Conservation (phyloP, 2,888 invertebrate genomes). For the Rhamphomyia laevipes region DNA sequence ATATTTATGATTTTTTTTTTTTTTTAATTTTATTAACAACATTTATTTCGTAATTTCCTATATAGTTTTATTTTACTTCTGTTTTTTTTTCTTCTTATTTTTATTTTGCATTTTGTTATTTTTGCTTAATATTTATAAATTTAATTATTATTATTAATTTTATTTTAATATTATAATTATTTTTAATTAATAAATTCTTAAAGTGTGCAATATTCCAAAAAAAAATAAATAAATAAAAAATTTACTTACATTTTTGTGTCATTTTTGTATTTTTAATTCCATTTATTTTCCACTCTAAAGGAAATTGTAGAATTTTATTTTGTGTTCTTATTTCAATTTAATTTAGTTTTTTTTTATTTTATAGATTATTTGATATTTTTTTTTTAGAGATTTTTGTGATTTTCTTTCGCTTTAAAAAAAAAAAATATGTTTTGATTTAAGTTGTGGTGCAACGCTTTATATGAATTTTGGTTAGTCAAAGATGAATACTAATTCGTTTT, state of each 20-base stretch:
- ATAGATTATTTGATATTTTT: too few species aligned
- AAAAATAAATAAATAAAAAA: slow-evolving; percentile 10
- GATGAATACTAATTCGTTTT: too few species aligned
- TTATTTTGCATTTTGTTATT: too few species aligned
- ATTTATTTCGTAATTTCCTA: too few species aligned
- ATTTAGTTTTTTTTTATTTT: slow-evolving; percentile 7
- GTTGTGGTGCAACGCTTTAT: too few species aligned
- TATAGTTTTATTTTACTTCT: too few species aligned
- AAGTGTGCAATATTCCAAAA: slow-evolving; percentile 11
- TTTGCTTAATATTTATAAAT: slow-evolving; percentile 9
- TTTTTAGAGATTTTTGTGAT: not conserved
- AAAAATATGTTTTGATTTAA: too few species aligned
- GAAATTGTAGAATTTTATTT: slow-evolving; percentile 15
- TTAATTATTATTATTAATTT: slow-evolving; percentile 11
- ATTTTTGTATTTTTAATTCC: not conserved
- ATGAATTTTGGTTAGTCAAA: too few species aligned
- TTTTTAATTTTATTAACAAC: too few species aligned
- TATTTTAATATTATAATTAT: slow-evolving; percentile 11
- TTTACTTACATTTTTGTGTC: not conserved
- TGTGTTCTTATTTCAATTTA: slow-evolving; percentile 10
- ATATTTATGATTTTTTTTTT: too few species aligned
- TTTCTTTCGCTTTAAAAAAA: too few species aligned
- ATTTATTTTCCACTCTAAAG: not conserved
- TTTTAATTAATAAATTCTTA: slow-evolving; percentile 3
- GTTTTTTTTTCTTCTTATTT: slow-evolving; percentile 11